Evolutionary conservation across 2,797 vertebrate genomes (phyloP).

Genomic region (Anomalospiza imberbis): DNA sequence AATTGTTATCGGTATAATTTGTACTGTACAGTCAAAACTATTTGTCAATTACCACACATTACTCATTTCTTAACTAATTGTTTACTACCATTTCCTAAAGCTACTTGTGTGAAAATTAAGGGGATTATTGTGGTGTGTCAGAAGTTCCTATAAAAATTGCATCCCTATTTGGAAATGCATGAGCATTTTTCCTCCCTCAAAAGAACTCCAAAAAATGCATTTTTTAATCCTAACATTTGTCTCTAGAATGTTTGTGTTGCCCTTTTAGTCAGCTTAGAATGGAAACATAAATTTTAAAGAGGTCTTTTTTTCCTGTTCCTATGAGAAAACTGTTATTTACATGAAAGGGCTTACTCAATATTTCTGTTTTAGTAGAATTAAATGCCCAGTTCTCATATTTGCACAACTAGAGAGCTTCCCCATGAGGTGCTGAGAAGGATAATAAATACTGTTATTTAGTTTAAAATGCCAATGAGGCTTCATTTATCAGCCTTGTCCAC

Average conservation of each 20-base stretch:
- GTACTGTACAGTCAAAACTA: neutral
- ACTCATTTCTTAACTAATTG: neutral
- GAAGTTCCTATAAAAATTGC: neutral
- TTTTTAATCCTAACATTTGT: neutral
- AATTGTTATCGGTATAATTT: neutral
- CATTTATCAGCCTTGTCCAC: neutral
- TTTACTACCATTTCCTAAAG: neutral
- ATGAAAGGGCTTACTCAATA: neutral
- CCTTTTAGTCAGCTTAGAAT: neutral
- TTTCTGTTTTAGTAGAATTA: neutral
- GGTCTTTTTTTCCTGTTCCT: neutral
- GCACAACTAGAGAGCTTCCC: neutral
- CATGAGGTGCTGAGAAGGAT: neutral
- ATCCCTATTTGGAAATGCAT: neutral
- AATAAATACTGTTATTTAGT: neutral
- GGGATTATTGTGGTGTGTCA: neutral
- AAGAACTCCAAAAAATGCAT: neutral
- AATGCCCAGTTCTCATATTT: neutral
- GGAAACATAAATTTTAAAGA: neutral
- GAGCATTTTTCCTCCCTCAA: neutral
- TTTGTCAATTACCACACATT: neutral
- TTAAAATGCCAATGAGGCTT: neutral
- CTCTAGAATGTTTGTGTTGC: neutral
- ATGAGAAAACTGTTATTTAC: neutral
- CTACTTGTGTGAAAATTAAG: neutral